Evolutionary conservation across 2,113 vertebrate species (phyloP).

Genomic region (Fulica atra): DNA sequence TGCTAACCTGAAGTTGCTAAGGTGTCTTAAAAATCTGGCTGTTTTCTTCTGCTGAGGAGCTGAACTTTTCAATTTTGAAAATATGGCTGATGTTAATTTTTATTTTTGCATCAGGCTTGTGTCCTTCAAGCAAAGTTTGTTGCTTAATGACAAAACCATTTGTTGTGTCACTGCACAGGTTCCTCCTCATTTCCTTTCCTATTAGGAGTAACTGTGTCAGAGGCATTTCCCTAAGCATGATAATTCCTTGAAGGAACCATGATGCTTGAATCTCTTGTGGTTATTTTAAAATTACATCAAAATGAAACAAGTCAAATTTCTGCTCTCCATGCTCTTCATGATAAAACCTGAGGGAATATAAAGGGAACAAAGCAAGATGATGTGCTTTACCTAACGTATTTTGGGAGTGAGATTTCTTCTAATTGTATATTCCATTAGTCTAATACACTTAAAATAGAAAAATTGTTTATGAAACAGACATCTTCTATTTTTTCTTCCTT

Average conservation of each 20-base stretch:
- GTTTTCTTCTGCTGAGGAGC: neutral
- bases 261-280: neutral
- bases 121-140: neutral
- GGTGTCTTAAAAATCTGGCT: neutral
- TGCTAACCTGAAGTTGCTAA: neutral
- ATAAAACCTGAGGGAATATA: neutral
- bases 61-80: neutral
- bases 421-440: neutral
- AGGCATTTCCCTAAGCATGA: neutral
- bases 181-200: neutral
- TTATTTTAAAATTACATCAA: neutral
- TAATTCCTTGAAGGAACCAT: fast-evolving
- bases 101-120: neutral
- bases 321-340: neutral
- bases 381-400: neutral
- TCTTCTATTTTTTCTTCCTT: neutral
- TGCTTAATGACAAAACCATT: neutral
- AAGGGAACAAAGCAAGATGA: neutral
- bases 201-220: neutral
- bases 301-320: neutral
- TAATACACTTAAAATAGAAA: neutral
- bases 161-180: neutral
- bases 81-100: neutral
- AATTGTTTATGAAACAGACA: neutral
- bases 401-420: neutral